Conservation (phyloP, 23 tunicate species). For the Styela clava region DNA sequence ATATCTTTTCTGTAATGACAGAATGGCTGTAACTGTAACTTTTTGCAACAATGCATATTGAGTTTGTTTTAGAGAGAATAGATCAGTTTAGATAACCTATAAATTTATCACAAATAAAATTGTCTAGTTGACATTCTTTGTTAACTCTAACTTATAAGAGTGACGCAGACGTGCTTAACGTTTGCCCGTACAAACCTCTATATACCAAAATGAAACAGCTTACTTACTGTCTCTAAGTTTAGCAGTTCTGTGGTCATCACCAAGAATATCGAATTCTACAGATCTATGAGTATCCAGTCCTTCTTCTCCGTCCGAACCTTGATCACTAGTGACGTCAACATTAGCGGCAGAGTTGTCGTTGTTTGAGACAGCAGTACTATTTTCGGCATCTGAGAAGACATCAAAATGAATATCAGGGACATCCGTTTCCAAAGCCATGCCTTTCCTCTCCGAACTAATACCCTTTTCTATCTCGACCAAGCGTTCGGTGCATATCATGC, state of each 20-base stretch:
- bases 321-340: not conserved
- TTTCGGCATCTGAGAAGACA: not conserved
- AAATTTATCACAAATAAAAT: too few relatives aligned
- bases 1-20: too few relatives aligned
- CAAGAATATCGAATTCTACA: not conserved
- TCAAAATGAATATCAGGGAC: not conserved
- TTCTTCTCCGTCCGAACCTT: not conserved
- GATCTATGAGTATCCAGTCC: not conserved
- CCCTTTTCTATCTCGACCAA: not conserved
- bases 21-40: too few relatives aligned
- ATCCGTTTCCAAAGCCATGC: not conserved
- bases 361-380: not conserved
- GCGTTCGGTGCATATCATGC: conserved; percentile 54
- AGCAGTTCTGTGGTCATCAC: not conserved
- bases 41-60: too few relatives aligned
- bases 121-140: too few relatives aligned
- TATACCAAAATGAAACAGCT: too few relatives aligned
- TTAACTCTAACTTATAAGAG: too few relatives aligned
- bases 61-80: too few relatives aligned
- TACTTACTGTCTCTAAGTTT: conserved; percentile 3
- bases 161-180: too few relatives aligned
- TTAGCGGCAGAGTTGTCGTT: not conserved
- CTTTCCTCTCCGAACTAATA: not conserved
- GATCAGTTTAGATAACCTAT: too few relatives aligned
- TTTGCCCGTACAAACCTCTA: too few relatives aligned